A percentile compares a stretch with the other conserved stretches of the same genome.
Conservation (phyloP, 2,113 vertebrate species). For the Lamprologus callipterus region DNA sequence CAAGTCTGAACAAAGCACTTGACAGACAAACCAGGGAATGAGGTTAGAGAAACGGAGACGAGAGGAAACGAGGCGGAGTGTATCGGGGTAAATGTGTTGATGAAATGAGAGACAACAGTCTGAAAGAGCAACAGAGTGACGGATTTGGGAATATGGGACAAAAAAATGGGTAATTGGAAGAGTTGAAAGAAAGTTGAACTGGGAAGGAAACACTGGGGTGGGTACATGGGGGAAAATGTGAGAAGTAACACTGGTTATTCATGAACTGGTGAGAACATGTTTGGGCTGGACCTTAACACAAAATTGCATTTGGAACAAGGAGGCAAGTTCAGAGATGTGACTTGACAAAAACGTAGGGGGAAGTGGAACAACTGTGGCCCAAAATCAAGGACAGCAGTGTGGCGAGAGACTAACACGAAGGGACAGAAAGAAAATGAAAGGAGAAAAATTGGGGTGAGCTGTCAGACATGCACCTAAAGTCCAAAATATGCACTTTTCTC, state of each 20-base stretch:
- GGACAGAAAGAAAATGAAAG: background rate
- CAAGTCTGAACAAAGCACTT: background rate
- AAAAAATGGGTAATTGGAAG: background rate
- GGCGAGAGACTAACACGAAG: background rate
- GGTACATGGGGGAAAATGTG: background rate
- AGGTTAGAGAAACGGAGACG: background rate
- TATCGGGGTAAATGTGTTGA: background rate
- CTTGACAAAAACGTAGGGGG: background rate
- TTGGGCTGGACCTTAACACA: background rate
- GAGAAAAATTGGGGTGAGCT: background rate
- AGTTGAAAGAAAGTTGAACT: background rate
- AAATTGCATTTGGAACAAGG: background rate
- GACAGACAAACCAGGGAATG: background rate
- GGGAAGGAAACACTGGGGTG: background rate
- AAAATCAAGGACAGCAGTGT: background rate
- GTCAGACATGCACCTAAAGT: background rate
- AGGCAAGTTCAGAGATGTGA: background rate
- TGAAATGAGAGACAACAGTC: background rate
- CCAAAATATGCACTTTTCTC: slow-evolving; percentile 7
- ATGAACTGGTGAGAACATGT: background rate
- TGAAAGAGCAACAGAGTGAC: background rate
- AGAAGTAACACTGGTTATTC: background rate
- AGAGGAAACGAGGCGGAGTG: background rate
- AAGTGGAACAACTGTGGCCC: background rate
- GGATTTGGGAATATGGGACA: background rate